A percentile compares a stretch with the other conserved stretches of the same genome.
phyloP scores from a whole-genome alignment of 2,888 invertebrate genomes.

The Aquatica leii region DNA sequence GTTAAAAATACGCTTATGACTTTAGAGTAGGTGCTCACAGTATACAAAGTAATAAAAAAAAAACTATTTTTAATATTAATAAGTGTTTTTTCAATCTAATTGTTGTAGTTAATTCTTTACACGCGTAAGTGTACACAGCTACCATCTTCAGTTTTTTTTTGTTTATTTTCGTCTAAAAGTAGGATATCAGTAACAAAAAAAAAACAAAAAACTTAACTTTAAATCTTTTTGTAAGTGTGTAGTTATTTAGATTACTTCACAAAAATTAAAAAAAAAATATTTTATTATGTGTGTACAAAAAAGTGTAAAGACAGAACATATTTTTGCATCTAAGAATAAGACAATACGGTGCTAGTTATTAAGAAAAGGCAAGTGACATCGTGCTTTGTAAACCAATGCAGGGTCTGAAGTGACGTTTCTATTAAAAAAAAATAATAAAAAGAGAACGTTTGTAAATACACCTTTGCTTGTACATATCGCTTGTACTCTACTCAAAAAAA shows the following conservation, averaged over 20 bases:
- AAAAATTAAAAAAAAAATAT: slow-evolving; percentile 33
- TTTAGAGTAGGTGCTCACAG: slow-evolving; percentile 35
- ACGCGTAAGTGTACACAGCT: slow-evolving; percentile 17
- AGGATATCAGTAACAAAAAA: not conserved
- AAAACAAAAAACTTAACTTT: slow-evolving; percentile 15
- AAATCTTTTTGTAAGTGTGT: slow-evolving; percentile 25
- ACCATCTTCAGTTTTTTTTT: slow-evolving; percentile 14
- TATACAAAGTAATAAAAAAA: slow-evolving; percentile 28
- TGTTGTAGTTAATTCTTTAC: slow-evolving; percentile 34
- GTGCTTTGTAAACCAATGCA: slow-evolving; percentile 39
- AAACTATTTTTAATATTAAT: slow-evolving; percentile 35
- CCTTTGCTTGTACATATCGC: slow-evolving; percentile 34
- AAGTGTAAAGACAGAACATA: slow-evolving; percentile 39
- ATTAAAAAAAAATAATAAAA: slow-evolving; percentile 4
- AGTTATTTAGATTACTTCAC: slow-evolving; percentile 28
- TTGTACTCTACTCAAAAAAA: slow-evolving; percentile 31
- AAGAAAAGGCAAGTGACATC: slow-evolving; percentile 39
- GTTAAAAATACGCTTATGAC: slow-evolving; percentile 32
- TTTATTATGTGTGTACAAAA: slow-evolving; percentile 38
- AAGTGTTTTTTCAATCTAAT: slow-evolving; percentile 38
- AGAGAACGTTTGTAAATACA: slow-evolving; percentile 33
- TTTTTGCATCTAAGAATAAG: slow-evolving; percentile 42
- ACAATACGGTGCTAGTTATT: slow-evolving; percentile 41
- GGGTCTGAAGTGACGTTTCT: slow-evolving; percentile 38
- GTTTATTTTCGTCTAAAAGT: slow-evolving; percentile 20